phyloP scores from a whole-genome alignment of 1,140 invertebrate genomes.

The Hyphantria cunea region DNA sequence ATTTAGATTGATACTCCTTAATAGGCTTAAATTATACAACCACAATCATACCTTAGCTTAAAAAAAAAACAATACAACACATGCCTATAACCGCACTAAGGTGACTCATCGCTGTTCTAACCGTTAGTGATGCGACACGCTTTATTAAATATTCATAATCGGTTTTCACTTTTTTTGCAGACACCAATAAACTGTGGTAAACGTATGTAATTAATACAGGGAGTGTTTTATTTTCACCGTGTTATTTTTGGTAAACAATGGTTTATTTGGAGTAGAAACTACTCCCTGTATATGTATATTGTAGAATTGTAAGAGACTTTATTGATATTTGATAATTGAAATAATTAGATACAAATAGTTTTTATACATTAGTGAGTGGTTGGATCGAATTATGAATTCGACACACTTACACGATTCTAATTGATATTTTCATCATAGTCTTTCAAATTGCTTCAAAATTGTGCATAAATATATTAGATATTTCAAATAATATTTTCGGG shows the following conservation, averaged over 20 bases:
- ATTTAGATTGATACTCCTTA: slow-evolving; percentile 6
- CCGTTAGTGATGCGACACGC: slow-evolving; percentile 24
- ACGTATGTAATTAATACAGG: neutral
- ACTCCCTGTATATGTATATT: too few relatives aligned
- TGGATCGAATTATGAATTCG: too few relatives aligned
- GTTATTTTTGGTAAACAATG: neutral
- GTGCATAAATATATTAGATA: too few relatives aligned
- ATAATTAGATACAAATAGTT: too few relatives aligned
- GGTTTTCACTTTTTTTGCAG: slow-evolving; percentile 5
- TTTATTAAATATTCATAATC: slow-evolving; percentile 22
- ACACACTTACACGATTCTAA: too few relatives aligned
- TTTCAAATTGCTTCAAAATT: too few relatives aligned
- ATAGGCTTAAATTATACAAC: slow-evolving; percentile 26
- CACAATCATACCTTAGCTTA: slow-evolving; percentile 23
- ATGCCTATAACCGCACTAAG: slow-evolving; percentile 25
- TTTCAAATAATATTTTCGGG: too few relatives aligned
- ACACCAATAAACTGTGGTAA: neutral
- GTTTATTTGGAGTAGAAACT: too few relatives aligned
- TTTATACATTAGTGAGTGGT: too few relatives aligned
- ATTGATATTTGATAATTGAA: neutral
- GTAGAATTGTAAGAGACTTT: neutral
- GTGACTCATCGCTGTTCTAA: slow-evolving; percentile 33
- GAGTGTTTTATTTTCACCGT: too few relatives aligned
- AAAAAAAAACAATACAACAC: slow-evolving; percentile 26
- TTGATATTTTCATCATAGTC: too few relatives aligned